phyloP scores from a whole-genome alignment of 2,888 invertebrate genomes.

The Chaitophorus viminalis region DNA sequence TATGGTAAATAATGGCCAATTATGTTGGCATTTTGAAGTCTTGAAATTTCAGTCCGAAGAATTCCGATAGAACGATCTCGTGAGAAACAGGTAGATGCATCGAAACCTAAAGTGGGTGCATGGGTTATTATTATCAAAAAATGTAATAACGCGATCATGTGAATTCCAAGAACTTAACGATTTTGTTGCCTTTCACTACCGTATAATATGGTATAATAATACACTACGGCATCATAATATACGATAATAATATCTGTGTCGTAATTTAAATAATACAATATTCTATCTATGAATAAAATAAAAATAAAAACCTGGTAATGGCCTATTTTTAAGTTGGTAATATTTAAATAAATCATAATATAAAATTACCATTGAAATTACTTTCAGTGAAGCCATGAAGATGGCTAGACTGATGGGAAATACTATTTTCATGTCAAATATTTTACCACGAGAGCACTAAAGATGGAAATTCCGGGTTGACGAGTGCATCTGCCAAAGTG shows the following conservation, averaged over 20 bases:
- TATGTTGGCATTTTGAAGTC: background rate
- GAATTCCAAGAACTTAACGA: background rate
- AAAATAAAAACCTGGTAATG: background rate
- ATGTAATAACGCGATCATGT: background rate
- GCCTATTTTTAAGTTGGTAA: slow-evolving; percentile 13
- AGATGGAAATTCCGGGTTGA: slow-evolving; percentile 13
- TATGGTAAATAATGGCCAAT: background rate
- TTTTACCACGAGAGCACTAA: slow-evolving; percentile 1
- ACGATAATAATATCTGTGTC: no score
- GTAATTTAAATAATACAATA: background rate
- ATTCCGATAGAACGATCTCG: background rate
- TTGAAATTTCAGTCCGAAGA: background rate
- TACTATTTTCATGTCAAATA: background rate
- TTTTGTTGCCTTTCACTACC: background rate
- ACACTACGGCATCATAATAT: no score
- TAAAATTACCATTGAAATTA: slow-evolving; percentile 29
- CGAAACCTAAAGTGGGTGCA: no score
- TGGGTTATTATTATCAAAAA: background rate
- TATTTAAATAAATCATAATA: slow-evolving; percentile 15
- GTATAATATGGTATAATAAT: no score
- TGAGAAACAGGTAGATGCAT: background rate
- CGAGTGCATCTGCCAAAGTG: background rate
- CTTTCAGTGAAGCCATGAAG: slow-evolving; percentile 1
- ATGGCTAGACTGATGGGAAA: slow-evolving; percentile 31
- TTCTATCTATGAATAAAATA: background rate